Percentiles rank a stretch among this genome's conserved stretches.
phyloP scores from a whole-genome alignment of 1,140 invertebrate species.

The Aphelenchoides fujianensis region DNA sequence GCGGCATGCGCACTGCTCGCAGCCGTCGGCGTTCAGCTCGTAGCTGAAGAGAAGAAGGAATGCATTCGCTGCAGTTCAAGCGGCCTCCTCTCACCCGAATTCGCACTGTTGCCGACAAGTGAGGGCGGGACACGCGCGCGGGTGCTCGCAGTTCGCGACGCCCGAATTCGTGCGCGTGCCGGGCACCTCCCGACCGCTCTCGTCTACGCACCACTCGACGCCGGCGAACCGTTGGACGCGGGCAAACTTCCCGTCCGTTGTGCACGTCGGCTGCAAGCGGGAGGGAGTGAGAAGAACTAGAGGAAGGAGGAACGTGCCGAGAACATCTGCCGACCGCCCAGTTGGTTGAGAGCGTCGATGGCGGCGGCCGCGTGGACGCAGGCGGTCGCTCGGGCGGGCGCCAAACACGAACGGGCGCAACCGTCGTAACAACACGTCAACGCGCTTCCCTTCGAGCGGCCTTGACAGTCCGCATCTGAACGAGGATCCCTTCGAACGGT shows the following conservation, averaged over 20 bases:
- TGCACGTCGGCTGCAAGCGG: not conserved
- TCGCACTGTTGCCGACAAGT: slow-evolving; percentile 34
- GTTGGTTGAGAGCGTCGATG: slow-evolving; percentile 6
- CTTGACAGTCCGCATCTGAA: slow-evolving; percentile 2
- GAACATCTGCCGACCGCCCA: slow-evolving; percentile 17
- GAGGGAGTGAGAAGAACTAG: not conserved
- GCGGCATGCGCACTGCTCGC: slow-evolving; percentile 41
- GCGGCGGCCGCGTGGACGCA: slow-evolving; percentile 34
- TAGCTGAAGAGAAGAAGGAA: too few species aligned
- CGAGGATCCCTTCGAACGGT: not conserved
- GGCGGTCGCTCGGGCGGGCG: slow-evolving; percentile 29
- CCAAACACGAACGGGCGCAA: slow-evolving; percentile 31
- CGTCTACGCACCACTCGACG: slow-evolving; percentile 48
- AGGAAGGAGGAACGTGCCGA: slow-evolving; percentile 12
- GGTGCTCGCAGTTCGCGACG: slow-evolving; percentile 41
- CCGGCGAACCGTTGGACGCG: slow-evolving; percentile 38
- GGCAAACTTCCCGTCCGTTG: slow-evolving; percentile 34
- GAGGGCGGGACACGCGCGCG: slow-evolving; percentile 40
- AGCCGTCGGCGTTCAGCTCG: slow-evolving; percentile 43
- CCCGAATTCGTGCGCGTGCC: slow-evolving; percentile 37
- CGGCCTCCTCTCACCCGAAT: slow-evolving; percentile 34
- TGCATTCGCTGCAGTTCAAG: slow-evolving; percentile 3
- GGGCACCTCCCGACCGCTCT: slow-evolving; percentile 39
- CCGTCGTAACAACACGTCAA: slow-evolving; percentile 52
- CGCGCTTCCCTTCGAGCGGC: slow-evolving; percentile 22